Conservation (phyloP, 23 tunicate genomes). For the Trididemnum nubilum region DNA sequence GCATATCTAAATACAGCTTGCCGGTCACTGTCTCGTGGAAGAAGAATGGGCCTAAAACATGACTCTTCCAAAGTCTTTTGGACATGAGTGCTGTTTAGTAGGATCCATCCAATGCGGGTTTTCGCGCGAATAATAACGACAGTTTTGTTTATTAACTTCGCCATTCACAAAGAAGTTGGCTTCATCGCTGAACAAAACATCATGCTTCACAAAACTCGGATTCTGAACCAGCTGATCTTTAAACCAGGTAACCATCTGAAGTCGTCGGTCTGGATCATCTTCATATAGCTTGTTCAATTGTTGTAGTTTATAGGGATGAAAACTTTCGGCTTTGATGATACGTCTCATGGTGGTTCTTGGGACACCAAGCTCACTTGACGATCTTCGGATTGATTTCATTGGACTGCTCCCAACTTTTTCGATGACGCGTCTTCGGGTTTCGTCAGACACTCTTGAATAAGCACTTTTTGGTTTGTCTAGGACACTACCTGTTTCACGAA, state of each 20-base stretch:
- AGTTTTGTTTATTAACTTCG: slow-evolving; percentile 26
- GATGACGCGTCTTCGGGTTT: slow-evolving; percentile 27
- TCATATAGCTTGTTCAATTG: slow-evolving; percentile 19
- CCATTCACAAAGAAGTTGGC: slow-evolving; percentile 18
- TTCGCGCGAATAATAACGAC: slow-evolving; percentile 28
- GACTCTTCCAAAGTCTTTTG: slow-evolving; percentile 28
- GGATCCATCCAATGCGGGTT: slow-evolving; percentile 24
- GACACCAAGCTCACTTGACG: slow-evolving; percentile 22
- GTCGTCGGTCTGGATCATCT: slow-evolving; percentile 28
- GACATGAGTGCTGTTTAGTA: slow-evolving; percentile 23
- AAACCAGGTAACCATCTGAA: slow-evolving; percentile 25
- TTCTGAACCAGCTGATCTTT: slow-evolving; percentile 22
- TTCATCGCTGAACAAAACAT: slow-evolving; percentile 20
- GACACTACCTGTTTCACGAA: slow-evolving; percentile 26
- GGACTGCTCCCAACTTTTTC: slow-evolving; percentile 20
- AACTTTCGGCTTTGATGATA: slow-evolving; percentile 27
- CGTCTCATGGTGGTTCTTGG: slow-evolving; percentile 25
- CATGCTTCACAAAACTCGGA: slow-evolving; percentile 17
- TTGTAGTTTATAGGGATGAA: slow-evolving; percentile 18
- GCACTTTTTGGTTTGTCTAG: slow-evolving; percentile 20
- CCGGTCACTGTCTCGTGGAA: slow-evolving; percentile 15
- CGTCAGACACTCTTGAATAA: slow-evolving; percentile 14
- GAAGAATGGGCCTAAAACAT: slow-evolving; percentile 14
- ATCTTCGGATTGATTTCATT: slow-evolving; percentile 6
- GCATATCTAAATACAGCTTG: slow-evolving; percentile 1